phyloP scores from a whole-genome alignment of 2,113 vertebrate genomes.

The Tupaia chinensis region DNA sequence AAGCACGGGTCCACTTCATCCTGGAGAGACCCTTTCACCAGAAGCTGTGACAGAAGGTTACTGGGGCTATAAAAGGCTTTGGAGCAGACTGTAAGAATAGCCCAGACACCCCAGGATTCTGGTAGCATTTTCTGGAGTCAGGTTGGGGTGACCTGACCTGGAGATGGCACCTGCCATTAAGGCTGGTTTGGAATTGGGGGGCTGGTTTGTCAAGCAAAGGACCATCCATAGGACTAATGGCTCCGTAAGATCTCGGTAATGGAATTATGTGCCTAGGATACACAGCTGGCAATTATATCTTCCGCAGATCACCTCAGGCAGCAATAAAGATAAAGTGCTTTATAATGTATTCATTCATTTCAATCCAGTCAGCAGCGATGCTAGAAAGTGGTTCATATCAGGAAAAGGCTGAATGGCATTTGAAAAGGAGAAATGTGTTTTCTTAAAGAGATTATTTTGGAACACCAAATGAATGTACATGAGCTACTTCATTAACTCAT shows the following conservation, averaged over 20 bases:
- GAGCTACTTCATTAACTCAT: slow-evolving; percentile 30
- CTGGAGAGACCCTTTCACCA: not conserved
- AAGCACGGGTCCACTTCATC: not conserved
- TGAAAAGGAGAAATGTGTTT: slow-evolving; percentile 54
- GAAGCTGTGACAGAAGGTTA: not conserved
- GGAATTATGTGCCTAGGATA: slow-evolving; percentile 13
- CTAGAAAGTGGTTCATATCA: not conserved
- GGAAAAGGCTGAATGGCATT: slow-evolving; percentile 20
- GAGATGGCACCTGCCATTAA: not conserved
- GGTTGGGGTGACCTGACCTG: not conserved
- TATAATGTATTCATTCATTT: slow-evolving; percentile 68
- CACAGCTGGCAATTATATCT: slow-evolving; percentile 45
- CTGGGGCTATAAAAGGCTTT: not conserved
- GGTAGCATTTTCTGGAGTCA: not conserved
- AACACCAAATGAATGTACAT: slow-evolving; percentile 16
- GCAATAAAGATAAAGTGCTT: slow-evolving; percentile 56
- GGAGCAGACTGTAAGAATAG: not conserved
- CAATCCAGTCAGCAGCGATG: slow-evolving; percentile 31
- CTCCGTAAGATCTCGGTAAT: not conserved
- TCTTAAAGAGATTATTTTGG: slow-evolving; percentile 40
- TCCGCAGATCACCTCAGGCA: slow-evolving; percentile 60
- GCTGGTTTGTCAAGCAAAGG: slow-evolving; percentile 2
- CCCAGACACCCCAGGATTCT: not conserved
- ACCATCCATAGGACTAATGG: not conserved
- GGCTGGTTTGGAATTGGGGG: not conserved